phyloP scores from a whole-genome alignment of 2,113 vertebrate species.

The Origma solitaria region DNA sequence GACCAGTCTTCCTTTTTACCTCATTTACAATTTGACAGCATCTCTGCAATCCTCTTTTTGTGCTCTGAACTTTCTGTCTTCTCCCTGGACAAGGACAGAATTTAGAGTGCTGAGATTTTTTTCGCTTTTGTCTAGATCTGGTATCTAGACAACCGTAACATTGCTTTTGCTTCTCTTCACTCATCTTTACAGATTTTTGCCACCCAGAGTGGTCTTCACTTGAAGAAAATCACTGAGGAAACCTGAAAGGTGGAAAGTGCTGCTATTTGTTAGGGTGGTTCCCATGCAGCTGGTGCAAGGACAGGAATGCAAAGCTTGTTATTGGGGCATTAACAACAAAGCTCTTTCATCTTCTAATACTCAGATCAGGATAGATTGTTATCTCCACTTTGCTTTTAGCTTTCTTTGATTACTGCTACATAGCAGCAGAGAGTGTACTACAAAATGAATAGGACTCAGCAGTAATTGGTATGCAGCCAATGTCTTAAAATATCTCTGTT shows the following conservation, averaged over 20 bases:
- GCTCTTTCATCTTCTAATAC: constrained; percentile 44
- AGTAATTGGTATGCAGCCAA: constrained; percentile 38
- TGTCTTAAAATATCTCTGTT: constrained; percentile 46
- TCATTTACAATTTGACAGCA: not conserved
- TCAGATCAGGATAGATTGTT: constrained; percentile 21
- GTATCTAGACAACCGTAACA: not conserved
- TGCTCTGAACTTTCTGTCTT: not conserved
- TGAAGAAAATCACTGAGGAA: not conserved
- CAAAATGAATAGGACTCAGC: constrained; percentile 33
- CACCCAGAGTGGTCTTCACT: not conserved
- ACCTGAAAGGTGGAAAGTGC: not conserved
- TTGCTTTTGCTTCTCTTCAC: not conserved
- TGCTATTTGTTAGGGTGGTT: not conserved
- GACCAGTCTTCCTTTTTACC: not conserved
- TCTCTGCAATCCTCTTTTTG: not conserved
- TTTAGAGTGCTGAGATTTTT: not conserved
- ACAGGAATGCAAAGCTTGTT: constrained; percentile 5
- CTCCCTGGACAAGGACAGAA: not conserved
- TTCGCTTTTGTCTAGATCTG: not conserved
- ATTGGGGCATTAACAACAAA: constrained; percentile 25
- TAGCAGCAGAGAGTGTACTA: not conserved
- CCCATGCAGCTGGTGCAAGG: not conserved
- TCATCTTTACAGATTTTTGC: not conserved
- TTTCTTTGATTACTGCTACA: constrained; percentile 51
- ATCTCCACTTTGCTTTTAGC: constrained; percentile 50